A percentile compares a stretch with the other conserved stretches of the same genome.
Conservation (phyloP, 2,113 vertebrate species). For the Perccottus glenii region DNA sequence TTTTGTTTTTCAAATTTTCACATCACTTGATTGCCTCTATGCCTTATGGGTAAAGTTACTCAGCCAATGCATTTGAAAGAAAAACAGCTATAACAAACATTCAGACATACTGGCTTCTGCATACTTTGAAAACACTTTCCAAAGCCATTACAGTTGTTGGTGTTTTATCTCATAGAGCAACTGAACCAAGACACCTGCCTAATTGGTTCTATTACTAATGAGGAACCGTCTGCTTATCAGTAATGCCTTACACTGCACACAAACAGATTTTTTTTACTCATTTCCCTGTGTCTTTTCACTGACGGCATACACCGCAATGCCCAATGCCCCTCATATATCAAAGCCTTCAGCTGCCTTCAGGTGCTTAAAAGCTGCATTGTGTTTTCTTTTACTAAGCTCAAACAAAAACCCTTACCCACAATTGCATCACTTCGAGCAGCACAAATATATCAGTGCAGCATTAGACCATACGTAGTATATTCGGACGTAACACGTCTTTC, state of each 20-base stretch:
- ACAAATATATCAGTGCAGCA: slow-evolving; percentile 16
- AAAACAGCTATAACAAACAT: background rate
- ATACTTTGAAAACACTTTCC: slow-evolving; percentile 1
- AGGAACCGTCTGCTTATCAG: slow-evolving; percentile 14
- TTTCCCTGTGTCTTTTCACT: slow-evolving; percentile 1
- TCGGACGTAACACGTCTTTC: background rate
- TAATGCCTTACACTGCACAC: slow-evolving; percentile 10
- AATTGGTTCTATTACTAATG: slow-evolving; percentile 30
- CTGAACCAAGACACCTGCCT: slow-evolving; percentile 9
- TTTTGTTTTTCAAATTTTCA: background rate
- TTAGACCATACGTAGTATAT: background rate
- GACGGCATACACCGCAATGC: background rate
- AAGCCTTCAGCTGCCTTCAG: slow-evolving; percentile 25
- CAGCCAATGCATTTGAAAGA: background rate
- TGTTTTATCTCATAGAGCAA: slow-evolving; percentile 5
- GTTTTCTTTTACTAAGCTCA: background rate
- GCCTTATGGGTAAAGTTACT: background rate
- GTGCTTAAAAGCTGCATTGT: slow-evolving; percentile 3
- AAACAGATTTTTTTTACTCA: background rate
- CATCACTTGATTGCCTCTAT: background rate
- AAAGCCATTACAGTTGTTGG: slow-evolving; percentile 16
- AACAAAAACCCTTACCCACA: slow-evolving; percentile 8
- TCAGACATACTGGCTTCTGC: slow-evolving; percentile 3
- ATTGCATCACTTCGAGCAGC: slow-evolving; percentile 30
- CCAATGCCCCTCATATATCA: slow-evolving; percentile 18